These are phyloP conservation scores for Volucella bombylans DNA, from an alignment of 2,888 invertebrate species.

Conservation along the genomic window DNA sequence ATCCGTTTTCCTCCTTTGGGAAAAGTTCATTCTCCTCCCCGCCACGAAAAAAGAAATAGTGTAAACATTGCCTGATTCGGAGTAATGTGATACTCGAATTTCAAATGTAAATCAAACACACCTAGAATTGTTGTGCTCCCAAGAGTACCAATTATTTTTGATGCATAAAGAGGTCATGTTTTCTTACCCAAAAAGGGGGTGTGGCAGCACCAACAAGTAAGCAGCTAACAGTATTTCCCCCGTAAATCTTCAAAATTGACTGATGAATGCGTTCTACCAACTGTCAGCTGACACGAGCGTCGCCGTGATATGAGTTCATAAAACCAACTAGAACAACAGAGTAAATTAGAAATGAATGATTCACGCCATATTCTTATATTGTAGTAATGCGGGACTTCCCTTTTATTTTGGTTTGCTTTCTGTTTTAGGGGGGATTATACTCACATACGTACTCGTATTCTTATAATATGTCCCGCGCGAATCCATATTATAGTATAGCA, in stretches of 20 bases:
- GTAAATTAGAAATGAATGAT: slow-evolving; percentile 69
- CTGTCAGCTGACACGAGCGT: slow-evolving; percentile 47
- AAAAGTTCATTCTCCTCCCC: slow-evolving; percentile 10
- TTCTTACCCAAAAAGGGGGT: slow-evolving; percentile 11
- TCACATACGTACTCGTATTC: neutral
- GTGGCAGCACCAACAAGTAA: slow-evolving; percentile 40
- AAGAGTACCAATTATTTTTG: slow-evolving; percentile 52
- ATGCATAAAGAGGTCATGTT: slow-evolving; percentile 25
- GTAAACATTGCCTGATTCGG: slow-evolving; percentile 44
- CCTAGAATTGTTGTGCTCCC: slow-evolving; percentile 48
- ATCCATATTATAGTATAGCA: slow-evolving; percentile 16
- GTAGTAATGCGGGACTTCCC: slow-evolving; percentile 48
- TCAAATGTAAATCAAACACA: slow-evolving; percentile 60
- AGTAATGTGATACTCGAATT: slow-evolving; percentile 53
- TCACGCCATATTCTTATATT: slow-evolving; percentile 63
- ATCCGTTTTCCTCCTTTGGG: slow-evolving; percentile 2
- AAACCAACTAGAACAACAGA: slow-evolving; percentile 58
- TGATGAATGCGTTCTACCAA: slow-evolving; percentile 53
- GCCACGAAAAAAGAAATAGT: neutral
- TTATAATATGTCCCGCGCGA: slow-evolving; percentile 1
- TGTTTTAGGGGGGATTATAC: neutral
- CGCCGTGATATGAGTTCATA: slow-evolving; percentile 62
- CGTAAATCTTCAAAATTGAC: slow-evolving; percentile 50
- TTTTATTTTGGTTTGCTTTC: neutral
- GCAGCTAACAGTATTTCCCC: slow-evolving; percentile 19